Percentiles rank a stretch among this genome's conserved stretches.
Conservation (phyloP, 1,140 invertebrate genomes). For the Cyclargus thomasi region DNA sequence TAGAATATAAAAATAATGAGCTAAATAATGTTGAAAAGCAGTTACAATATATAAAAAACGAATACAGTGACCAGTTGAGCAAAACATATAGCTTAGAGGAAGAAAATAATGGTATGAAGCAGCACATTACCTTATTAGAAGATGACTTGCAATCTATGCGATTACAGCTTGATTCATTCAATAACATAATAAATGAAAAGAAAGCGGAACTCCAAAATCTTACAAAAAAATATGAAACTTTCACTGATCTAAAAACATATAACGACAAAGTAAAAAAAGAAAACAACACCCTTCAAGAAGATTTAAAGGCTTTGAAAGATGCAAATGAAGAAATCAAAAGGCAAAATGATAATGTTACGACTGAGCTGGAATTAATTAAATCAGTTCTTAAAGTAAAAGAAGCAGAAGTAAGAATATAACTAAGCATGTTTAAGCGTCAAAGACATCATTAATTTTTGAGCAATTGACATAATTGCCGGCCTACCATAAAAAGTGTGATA, state of each 20-base stretch:
- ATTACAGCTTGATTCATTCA: constrained; percentile 30
- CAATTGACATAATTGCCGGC: too few relatives aligned
- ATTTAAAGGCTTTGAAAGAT: constrained; percentile 35
- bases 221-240: constrained; percentile 38
- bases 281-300: constrained; percentile 43
- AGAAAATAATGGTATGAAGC: constrained; percentile 26
- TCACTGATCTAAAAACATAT: constrained; percentile 33
- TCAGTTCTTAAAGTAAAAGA: constrained; percentile 30
- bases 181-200: constrained; percentile 40
- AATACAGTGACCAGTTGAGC: constrained; percentile 29
- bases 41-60: constrained; percentile 47
- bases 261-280: constrained; percentile 35
- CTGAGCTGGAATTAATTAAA: constrained; percentile 46
- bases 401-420: not conserved
- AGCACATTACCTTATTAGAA: constrained; percentile 38
- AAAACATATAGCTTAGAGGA: constrained; percentile 35
- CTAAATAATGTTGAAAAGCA: constrained; percentile 38
- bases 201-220: constrained; percentile 42
- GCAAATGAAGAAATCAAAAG: constrained; percentile 40
- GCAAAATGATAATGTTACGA: constrained; percentile 38
- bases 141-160: constrained; percentile 35
- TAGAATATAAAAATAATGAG: constrained; percentile 42
- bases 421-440: too few relatives aligned
- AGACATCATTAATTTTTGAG: too few relatives aligned
- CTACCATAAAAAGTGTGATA: too few relatives aligned